phyloP scores from a whole-genome alignment of 2,888 invertebrate genomes.

The Tenthredo mesomela region DNA sequence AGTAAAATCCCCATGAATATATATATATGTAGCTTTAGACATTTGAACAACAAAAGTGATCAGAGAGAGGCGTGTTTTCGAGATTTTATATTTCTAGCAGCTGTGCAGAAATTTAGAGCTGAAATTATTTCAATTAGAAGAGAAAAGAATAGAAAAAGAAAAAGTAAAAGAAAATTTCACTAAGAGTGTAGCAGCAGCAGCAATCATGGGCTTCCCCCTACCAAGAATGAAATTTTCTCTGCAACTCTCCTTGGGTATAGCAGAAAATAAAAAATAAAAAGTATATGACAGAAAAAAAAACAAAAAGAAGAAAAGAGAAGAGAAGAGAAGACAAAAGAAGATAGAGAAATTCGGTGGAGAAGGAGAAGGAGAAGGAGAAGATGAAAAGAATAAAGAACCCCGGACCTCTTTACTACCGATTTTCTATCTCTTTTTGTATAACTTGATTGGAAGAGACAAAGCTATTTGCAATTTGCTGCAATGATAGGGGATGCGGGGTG shows the following conservation, averaged over 20 bases:
- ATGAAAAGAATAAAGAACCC: slow-evolving; percentile 22
- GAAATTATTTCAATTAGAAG: slow-evolving; percentile 73
- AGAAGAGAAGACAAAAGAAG: slow-evolving; percentile 30
- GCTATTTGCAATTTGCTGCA: slow-evolving; percentile 72
- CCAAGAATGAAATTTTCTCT: neutral
- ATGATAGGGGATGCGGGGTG: slow-evolving; percentile 13
- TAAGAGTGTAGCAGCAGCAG: neutral
- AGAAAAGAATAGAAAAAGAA: neutral
- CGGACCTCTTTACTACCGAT: neutral
- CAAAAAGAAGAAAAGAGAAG: slow-evolving; percentile 24
- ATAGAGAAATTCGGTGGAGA: slow-evolving; percentile 54
- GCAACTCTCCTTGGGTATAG: neutral
- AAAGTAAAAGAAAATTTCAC: neutral
- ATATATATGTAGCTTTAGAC: neutral
- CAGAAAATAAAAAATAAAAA: slow-evolving; percentile 54
- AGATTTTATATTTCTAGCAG: slow-evolving; percentile 6
- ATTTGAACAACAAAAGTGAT: slow-evolving; percentile 37
- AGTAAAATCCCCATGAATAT: neutral
- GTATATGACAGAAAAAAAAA: neutral
- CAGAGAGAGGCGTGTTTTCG: neutral
- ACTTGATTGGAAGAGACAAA: slow-evolving; percentile 73
- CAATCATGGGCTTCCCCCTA: neutral
- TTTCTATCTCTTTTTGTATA: neutral
- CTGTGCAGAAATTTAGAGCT: slow-evolving; percentile 29
- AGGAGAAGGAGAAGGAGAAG: slow-evolving; percentile 40